Evolutionary conservation across 2,113 vertebrate genomes (phyloP), one percentile per base, ranked within the genome.

Genomic region (Triplophysa rosa): DNA sequence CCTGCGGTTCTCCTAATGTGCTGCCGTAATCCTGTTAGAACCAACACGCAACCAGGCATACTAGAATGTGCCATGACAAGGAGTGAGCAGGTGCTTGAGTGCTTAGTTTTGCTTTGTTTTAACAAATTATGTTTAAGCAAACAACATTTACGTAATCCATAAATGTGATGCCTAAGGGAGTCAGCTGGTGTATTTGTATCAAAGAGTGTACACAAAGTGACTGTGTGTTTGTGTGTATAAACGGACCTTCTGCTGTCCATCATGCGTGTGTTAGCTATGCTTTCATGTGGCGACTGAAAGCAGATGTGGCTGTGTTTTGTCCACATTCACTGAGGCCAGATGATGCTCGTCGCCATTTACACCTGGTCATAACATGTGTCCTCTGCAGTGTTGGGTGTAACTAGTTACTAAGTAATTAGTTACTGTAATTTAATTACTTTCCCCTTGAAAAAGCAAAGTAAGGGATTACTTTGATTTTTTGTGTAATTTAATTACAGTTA

Each of bases 1-100:
- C 83, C 83, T 42, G 79, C 47, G 24, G 79, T 26, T 79, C 73
- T 67, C 78, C 65, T 76, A 66, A 79, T 12, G 70, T 26, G 16
- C 76, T 49, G 79, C 56, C 21, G 49, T 84, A 82, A 84, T 84
- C 80, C 80, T 79, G 80, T 84, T 84, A 82, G 75, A 66, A 61
- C 70, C 83, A 40, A 58, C 69, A 59, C 64, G 80, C 79, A 73
- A 69, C 76, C 65, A 54, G 76, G 58, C 76, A 58, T 61, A 54
- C 65, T 68, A 79, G 63, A 78, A 74, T 75, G 40, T 75, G 72
- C 59, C 19, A 10, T 63, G 58, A 63, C 40, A 29, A 47, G 76
- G 40, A 74, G 77, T 69, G 58, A 78, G 54, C n/a, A 29, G 67
- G 75, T 47, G 40, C 8, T 23, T 52, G 42, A 52, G 56, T n/a